Evolutionary conservation across 1,140 invertebrate genomes (phyloP).

Genomic region (Lordiphosa mommai): DNA sequence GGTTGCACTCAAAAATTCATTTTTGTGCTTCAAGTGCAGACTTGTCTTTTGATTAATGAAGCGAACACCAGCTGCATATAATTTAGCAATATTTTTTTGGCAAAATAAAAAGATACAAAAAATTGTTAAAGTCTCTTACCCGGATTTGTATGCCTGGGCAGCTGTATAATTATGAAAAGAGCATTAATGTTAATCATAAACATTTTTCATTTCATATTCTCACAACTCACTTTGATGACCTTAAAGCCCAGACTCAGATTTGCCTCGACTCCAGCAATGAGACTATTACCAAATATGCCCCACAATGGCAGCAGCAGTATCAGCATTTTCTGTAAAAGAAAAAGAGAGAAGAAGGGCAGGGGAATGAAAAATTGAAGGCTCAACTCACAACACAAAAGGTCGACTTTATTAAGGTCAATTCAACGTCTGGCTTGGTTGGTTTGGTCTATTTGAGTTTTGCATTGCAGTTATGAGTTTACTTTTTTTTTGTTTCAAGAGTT

Average conservation of each 20-base stretch:
- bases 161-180: slow-evolving; percentile 53
- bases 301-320: slow-evolving; percentile 75
- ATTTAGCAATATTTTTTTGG: slow-evolving; percentile 4
- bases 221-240: slow-evolving; percentile 72
- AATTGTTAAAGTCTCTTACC: slow-evolving; percentile 47
- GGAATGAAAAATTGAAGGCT: slow-evolving; percentile 8
- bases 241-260: slow-evolving; percentile 74
- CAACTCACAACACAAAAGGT: slow-evolving; percentile 45
- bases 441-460: slow-evolving; percentile 31
- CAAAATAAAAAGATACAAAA: slow-evolving; percentile 2
- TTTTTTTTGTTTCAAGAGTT: slow-evolving; percentile 13
- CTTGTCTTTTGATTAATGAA: slow-evolving; percentile 12
- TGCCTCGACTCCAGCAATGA: slow-evolving; percentile 64
- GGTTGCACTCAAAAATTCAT: slow-evolving; percentile 15
- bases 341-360: slow-evolving; percentile 14
- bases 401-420: slow-evolving; percentile 77
- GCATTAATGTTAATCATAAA: slow-evolving; percentile 60
- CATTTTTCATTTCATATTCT: slow-evolving; percentile 14
- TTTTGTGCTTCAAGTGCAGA: no score
- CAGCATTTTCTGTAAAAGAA: slow-evolving; percentile 68
- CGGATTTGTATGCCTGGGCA: slow-evolving; percentile 70
- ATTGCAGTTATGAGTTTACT: slow-evolving; percentile 33
- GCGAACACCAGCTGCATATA: background rate
- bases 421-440: slow-evolving; percentile 63
- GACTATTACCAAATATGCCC: slow-evolving; percentile 67